A percentile compares a stretch with the other conserved stretches of the same genome.
Evolutionary conservation across 2,113 vertebrate species (phyloP).

Genomic region (Cryptotis parvus): DNA sequence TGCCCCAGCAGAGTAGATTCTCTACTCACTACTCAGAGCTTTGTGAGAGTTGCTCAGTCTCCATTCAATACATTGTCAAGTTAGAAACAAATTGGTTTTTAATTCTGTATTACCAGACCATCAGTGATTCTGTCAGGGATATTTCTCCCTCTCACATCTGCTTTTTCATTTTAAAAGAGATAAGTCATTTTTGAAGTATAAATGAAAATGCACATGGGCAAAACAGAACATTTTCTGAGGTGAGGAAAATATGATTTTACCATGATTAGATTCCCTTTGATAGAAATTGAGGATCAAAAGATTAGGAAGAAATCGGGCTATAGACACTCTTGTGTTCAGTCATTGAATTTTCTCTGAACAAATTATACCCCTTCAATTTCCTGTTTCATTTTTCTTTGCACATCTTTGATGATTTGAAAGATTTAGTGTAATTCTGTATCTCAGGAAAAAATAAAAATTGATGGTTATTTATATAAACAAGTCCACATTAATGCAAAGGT

Average conservation of each 20-base stretch:
- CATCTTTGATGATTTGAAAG: constrained; percentile 38
- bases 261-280: neutral
- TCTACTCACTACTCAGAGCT: neutral
- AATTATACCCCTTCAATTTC: constrained; percentile 30
- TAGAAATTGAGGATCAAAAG: neutral
- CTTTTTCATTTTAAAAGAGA: neutral
- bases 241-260: constrained; percentile 42
- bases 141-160: neutral
- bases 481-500: constrained; percentile 57
- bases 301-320: neutral
- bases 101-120: neutral
- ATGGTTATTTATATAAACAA: constrained; percentile 70
- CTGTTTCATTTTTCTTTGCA: neutral
- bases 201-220: neutral
- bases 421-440: constrained; percentile 39
- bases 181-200: constrained; percentile 38
- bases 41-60: neutral
- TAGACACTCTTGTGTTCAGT: neutral
- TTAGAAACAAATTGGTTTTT: neutral
- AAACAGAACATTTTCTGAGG: constrained; percentile 27
- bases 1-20: too few relatives aligned
- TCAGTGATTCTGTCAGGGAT: neutral
- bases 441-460: constrained; percentile 59
- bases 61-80: neutral
- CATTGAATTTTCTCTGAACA: constrained; percentile 12